These are phyloP conservation scores for Octonoba sinensis DNA, from an alignment of 2,888 invertebrate species.

Conservation along the genomic window DNA sequence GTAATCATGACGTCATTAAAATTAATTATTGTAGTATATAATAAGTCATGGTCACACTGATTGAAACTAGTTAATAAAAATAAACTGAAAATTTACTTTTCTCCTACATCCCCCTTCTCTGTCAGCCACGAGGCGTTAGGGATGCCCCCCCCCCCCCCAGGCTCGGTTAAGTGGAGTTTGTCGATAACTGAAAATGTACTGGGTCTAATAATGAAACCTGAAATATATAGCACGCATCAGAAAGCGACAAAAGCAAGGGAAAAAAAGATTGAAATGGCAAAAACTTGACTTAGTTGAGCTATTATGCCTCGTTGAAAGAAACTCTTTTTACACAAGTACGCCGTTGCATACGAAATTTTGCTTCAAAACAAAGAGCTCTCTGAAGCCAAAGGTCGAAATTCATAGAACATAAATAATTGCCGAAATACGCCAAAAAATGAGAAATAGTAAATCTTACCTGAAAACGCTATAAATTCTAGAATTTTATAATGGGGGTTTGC, in stretches of 20 bases:
- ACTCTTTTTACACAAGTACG: constrained; percentile 22
- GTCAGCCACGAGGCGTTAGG: too few species aligned
- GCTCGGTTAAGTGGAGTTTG: too few species aligned
- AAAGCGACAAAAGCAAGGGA: background rate
- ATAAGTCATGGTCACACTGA: background rate
- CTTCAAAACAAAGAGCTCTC: constrained; percentile 15
- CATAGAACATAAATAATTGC: constrained; percentile 45
- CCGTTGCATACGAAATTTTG: constrained; percentile 25
- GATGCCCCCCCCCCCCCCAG: too few species aligned
- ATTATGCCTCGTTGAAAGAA: constrained; percentile 30
- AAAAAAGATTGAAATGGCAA: background rate
- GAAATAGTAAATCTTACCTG: constrained; percentile 58
- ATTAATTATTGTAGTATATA: too few species aligned
- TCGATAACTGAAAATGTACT: too few species aligned
- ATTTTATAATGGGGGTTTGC: constrained; percentile 34
- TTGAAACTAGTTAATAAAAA: background rate
- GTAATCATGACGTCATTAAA: too few species aligned
- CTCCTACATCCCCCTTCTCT: too few species aligned
- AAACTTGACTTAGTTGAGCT: too few species aligned
- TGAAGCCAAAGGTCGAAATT: constrained; percentile 32
- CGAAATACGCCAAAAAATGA: constrained; percentile 52
- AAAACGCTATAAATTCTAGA: constrained; percentile 55
- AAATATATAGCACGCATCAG: background rate
- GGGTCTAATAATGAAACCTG: background rate
- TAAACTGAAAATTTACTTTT: too few species aligned